Percentiles rank a stretch among this genome's conserved stretches.
These are phyloP conservation scores for Alviniconcha strummeri DNA, from an alignment of 2,888 invertebrate genomes.

Conservation along the genomic window DNA sequence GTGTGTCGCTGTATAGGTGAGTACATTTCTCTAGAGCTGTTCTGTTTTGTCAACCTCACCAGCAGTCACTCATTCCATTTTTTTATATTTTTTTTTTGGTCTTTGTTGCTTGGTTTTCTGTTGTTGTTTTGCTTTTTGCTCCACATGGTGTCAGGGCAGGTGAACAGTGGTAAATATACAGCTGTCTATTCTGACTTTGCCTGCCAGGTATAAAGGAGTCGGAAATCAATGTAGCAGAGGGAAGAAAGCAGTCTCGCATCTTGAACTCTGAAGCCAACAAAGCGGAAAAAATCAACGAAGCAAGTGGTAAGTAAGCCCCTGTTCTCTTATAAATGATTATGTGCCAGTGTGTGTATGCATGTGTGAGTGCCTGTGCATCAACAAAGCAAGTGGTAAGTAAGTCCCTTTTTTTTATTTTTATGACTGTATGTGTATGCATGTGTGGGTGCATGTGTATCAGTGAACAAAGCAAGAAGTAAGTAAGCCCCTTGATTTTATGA, in stretches of 20 bases:
- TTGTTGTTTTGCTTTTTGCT: too few species aligned
- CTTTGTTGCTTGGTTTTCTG: too few species aligned
- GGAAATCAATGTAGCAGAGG: slow-evolving; percentile 98
- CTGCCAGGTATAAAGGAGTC: slow-evolving; percentile 75
- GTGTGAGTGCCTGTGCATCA: slow-evolving; percentile 69
- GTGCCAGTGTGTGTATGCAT: background rate
- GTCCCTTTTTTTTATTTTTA: background rate
- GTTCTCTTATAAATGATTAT: background rate
- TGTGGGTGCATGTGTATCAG: slow-evolving; percentile 68
- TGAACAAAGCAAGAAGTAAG: slow-evolving; percentile 90
- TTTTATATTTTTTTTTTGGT: too few species aligned
- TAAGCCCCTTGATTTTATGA: too few species aligned
- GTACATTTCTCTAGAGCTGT: too few species aligned
- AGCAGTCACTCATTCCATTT: too few species aligned
- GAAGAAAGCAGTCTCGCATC: slow-evolving; percentile 92
- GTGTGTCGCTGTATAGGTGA: too few species aligned
- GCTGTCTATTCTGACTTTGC: too few species aligned
- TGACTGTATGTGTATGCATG: background rate
- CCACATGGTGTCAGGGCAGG: too few species aligned
- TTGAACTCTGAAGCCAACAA: slow-evolving; percentile 96
- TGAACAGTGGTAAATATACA: too few species aligned
- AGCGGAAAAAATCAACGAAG: slow-evolving; percentile 95
- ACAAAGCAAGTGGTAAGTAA: slow-evolving; percentile 85
- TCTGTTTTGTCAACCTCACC: too few species aligned
- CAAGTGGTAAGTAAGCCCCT: slow-evolving; percentile 79